Conservation (phyloP, 2,797 vertebrate genomes). For the Protosalanx chinensis region DNA sequence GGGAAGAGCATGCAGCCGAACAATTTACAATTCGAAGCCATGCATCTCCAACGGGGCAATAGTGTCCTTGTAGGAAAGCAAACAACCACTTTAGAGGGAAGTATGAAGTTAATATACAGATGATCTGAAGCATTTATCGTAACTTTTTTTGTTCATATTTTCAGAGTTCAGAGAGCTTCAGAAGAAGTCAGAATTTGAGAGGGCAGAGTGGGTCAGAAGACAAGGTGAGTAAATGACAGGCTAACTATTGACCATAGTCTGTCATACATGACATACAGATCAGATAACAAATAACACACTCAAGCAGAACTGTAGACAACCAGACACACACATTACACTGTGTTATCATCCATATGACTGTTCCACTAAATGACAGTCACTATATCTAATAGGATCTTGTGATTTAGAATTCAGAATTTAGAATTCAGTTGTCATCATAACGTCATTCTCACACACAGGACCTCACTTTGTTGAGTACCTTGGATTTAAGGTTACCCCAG, state of each 20-base stretch:
- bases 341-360: not conserved
- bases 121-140: not conserved
- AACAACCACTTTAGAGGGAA: too few relatives aligned
- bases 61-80: too few relatives aligned
- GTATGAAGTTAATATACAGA: too few relatives aligned
- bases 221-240: conserved; percentile 77
- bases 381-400: too few relatives aligned
- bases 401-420: too few relatives aligned
- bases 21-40: too few relatives aligned
- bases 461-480: conserved; percentile 97
- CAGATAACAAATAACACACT: too few relatives aligned
- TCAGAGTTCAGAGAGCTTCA: conserved; percentile 91
- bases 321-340: not conserved
- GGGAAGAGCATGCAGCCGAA: too few relatives aligned
- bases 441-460: conserved; percentile 68
- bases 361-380: not conserved
- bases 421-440: not conserved
- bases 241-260: too few relatives aligned
- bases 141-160: not conserved
- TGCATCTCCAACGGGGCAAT: too few relatives aligned
- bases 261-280: too few relatives aligned
- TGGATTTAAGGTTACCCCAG: conserved; percentile 86
- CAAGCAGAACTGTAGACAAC: too few relatives aligned
- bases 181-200: conserved; percentile 94
- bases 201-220: conserved; percentile 94